phyloP scores from a whole-genome alignment of 2,888 invertebrate species.

The Pterostichus niger region DNA sequence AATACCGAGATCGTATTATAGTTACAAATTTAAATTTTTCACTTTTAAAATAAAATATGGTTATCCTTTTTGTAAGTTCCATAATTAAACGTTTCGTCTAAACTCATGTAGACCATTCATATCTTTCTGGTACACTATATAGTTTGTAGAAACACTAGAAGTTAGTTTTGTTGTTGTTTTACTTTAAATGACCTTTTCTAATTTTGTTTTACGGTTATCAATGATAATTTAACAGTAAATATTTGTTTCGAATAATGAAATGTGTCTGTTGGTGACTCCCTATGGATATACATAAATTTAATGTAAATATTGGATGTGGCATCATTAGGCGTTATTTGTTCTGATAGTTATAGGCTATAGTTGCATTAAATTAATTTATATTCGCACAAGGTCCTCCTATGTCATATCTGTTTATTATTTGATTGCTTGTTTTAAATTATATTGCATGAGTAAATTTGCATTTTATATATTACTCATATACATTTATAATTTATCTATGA shows the following conservation, averaged over 20 bases:
- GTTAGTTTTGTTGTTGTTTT: conserved; percentile 6
- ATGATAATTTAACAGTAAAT: conserved; percentile 41
- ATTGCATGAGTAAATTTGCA: conserved; percentile 14
- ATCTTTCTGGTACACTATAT: neutral
- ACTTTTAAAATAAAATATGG: too few species aligned
- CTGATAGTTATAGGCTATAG: conserved; percentile 12
- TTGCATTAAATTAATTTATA: conserved; percentile 48
- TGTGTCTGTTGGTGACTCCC: conserved; percentile 25
- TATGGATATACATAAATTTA: conserved; percentile 36
- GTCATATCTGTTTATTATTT: neutral
- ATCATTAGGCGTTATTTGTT: conserved; percentile 50
- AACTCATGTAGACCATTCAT: neutral
- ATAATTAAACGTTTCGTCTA: too few species aligned
- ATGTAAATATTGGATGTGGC: conserved; percentile 45
- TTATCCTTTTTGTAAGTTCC: too few species aligned
- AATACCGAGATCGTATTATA: too few species aligned
- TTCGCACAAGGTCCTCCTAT: conserved; percentile 35
- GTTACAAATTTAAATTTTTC: too few species aligned
- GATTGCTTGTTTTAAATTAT: conserved; percentile 21
- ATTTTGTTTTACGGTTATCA: conserved; percentile 20
- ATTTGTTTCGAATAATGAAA: conserved; percentile 40
- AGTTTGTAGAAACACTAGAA: neutral
- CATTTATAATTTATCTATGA: conserved; percentile 7
- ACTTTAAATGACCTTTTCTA: neutral
- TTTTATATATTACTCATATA: neutral